Percentiles rank a stretch among this genome's conserved stretches.
Evolutionary conservation across 2,888 invertebrate genomes (phyloP).

Genomic region (Metallyticus violacea): DNA sequence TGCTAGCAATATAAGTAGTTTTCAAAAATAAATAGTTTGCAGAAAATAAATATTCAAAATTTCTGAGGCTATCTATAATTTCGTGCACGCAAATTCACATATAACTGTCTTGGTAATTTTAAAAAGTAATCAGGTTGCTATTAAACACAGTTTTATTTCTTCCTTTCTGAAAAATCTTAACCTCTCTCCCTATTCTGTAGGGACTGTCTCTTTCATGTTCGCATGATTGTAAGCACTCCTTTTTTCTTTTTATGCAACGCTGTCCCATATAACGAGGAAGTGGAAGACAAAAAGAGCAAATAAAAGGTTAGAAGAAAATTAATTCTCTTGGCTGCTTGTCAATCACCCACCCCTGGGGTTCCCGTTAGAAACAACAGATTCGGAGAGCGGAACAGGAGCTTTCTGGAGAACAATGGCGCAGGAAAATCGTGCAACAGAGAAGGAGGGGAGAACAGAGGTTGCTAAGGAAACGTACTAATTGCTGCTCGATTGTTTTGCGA

Average conservation of each 20-base stretch:
- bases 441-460: background rate
- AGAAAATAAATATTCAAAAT: too few species aligned
- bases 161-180: background rate
- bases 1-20: too few species aligned
- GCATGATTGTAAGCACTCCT: background rate
- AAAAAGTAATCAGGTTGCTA: too few species aligned
- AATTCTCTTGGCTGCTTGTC: constrained; percentile 8
- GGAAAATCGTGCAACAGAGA: background rate
- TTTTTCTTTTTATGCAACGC: background rate
- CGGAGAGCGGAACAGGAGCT: background rate
- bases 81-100: too few species aligned
- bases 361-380: background rate
- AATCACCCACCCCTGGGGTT: background rate
- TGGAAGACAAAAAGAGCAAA: background rate
- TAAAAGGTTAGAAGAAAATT: constrained; percentile 1
- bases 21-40: too few species aligned
- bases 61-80: too few species aligned
- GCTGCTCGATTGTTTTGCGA: background rate
- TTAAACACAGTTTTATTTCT: too few species aligned
- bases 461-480: background rate
- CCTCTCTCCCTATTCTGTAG: background rate
- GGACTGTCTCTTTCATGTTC: background rate
- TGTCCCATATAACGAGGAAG: background rate
- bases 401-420: background rate
- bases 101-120: too few species aligned